Base-by-base conservation (phyloP, 2,113 vertebrate genomes). In the Centropus unirufus region DNA sequence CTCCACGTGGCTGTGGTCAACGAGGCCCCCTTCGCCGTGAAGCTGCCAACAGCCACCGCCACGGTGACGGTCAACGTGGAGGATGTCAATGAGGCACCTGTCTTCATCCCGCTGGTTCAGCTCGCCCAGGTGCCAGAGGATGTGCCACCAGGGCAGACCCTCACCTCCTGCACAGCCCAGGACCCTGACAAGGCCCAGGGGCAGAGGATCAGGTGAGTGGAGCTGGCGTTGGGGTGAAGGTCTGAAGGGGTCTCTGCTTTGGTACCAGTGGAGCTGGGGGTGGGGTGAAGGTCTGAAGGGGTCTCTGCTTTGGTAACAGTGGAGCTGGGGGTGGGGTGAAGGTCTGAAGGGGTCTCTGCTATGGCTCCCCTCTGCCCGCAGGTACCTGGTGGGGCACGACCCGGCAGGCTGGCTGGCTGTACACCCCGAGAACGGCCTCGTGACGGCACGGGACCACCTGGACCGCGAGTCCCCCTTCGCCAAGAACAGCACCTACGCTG, bases 381-480 rank as follows among this genome's bases (percentile, higher is more conserved):
- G 99, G 97, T 99, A 99, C 92, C 85, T 85, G 61, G 90, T 99
- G 36, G 70, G 98, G 7, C 97, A 83, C 0, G 98, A 99, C 96
- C 97, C 97, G 0, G 98, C 98, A 0, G 96, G 96, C 19, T 99
- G 99, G 99, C 96, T 99, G 34, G 94, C 81, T 0, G 89, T 99
- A 72, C 93, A 95, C 63, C 93, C 96, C 0, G 96, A 98, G 4
- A 98, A 95, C 0, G 99, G 99, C 10, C 57, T 98, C 27, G 93
- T 99, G 39, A 98, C 75, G 0, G 97, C 98, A 0, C 97, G 75
- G 9, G 97, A 51, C 8, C 0, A 14, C 10, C 96, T 99, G 96
- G 99, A 99, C 96, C 97, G 99, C 9, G 99, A 99, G 89, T 98
- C 98, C 3, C 26, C 12, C 46, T 98, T 98, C 3, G 95, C 98